Evolutionary conservation across 2,888 invertebrate species (phyloP).

Genomic region (Unio delphinus): DNA sequence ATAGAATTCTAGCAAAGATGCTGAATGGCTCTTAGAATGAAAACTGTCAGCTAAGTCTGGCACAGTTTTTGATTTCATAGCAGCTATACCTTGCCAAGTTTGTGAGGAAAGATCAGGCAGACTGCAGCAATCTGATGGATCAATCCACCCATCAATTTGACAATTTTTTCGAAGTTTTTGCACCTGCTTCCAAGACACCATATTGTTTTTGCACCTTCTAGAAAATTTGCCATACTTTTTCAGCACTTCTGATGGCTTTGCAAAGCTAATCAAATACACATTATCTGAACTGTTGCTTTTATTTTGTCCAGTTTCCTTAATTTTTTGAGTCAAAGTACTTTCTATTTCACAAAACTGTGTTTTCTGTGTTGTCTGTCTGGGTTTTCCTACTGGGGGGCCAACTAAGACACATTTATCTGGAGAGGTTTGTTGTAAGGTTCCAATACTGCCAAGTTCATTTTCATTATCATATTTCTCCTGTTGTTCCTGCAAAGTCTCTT

Average conservation of each 20-base stretch:
- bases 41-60: slow-evolving; percentile 52
- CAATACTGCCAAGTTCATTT: slow-evolving; percentile 23
- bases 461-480: slow-evolving; percentile 10
- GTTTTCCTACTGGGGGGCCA: too few species aligned
- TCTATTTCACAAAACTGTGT: too few species aligned
- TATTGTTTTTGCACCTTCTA: slow-evolving; percentile 16
- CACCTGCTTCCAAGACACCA: slow-evolving; percentile 56
- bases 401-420: slow-evolving; percentile 14
- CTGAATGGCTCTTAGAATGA: slow-evolving; percentile 56
- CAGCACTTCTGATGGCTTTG: slow-evolving; percentile 31
- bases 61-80: slow-evolving; percentile 32
- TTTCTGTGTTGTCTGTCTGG: slow-evolving; percentile 8
- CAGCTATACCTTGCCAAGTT: slow-evolving; percentile 41
- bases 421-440: slow-evolving; percentile 31
- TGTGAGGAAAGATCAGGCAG: slow-evolving; percentile 52
- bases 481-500: slow-evolving; percentile 9
- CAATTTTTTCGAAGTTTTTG: slow-evolving; percentile 47
- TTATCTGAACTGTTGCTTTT: slow-evolving; percentile 23
- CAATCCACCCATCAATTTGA: slow-evolving; percentile 36
- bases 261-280: slow-evolving; percentile 31
- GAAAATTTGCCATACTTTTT: slow-evolving; percentile 26
- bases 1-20: slow-evolving; percentile 60
- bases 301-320: slow-evolving; percentile 14
- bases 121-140: slow-evolving; percentile 49
- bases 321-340: slow-evolving; percentile 1